These are phyloP conservation scores for Adelognathus sp. DNA, from an alignment of 2,888 invertebrate species.

Conservation along the genomic window DNA sequence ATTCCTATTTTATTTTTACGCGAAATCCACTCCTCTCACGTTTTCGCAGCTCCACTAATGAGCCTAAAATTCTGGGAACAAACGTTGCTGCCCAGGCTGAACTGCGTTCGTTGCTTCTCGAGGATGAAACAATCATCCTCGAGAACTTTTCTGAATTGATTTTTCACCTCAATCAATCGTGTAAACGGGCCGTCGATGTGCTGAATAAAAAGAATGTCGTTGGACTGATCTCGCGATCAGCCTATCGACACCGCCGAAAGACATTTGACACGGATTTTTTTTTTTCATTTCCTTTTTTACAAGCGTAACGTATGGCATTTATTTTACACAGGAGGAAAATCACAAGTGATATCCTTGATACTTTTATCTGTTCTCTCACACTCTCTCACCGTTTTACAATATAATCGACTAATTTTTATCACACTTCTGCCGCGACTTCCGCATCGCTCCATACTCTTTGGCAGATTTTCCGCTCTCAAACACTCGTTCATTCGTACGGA, in stretches of 20 bases:
- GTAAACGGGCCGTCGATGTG: not conserved
- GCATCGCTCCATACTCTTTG: not conserved
- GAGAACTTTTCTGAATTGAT: not conserved
- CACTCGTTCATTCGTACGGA: conserved; percentile 1
- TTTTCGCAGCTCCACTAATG: conserved; percentile 37
- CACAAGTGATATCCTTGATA: conserved; percentile 54
- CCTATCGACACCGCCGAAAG: conserved; percentile 3
- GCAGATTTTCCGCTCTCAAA: not conserved
- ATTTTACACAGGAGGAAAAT: conserved; percentile 77
- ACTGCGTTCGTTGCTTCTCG: not conserved
- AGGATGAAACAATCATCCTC: conserved; percentile 2
- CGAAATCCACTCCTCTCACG: conserved; percentile 1
- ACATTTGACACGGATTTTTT: conserved; percentile 22
- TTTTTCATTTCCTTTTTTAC: conserved; percentile 69
- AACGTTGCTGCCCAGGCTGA: conserved; percentile 12
- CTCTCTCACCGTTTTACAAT: conserved; percentile 56
- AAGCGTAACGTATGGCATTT: conserved; percentile 79
- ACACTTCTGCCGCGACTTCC: conserved; percentile 50
- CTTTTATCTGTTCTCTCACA: conserved; percentile 22
- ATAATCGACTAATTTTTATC: conserved; percentile 59
- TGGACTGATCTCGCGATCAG: not conserved
- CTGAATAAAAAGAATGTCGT: not conserved
- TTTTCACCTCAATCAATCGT: not conserved
- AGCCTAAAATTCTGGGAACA: conserved; percentile 27
- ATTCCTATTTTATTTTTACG: conserved; percentile 29